Evolutionary conservation across 2,888 invertebrate species (phyloP).

Genomic region (Gymnocheta viridis): DNA sequence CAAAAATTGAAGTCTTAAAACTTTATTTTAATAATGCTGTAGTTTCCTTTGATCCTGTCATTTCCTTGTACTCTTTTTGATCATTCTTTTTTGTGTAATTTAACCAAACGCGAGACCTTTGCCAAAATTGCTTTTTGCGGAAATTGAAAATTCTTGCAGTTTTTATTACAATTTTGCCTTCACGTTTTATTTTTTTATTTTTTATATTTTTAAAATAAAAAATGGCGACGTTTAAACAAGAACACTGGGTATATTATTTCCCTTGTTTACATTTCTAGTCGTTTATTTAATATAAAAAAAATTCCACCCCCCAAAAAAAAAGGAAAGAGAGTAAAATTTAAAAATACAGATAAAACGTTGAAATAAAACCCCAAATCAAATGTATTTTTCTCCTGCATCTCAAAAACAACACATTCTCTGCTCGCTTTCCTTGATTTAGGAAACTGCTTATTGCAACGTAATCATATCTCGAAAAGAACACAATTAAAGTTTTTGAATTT

Average conservation of each 20-base stretch:
- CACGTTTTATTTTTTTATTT: conserved; percentile 28
- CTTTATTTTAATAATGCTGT: too few species aligned
- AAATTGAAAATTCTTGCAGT: conserved; percentile 68
- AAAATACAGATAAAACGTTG: conserved; percentile 12
- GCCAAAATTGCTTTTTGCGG: conserved; percentile 72
- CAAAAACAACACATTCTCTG: too few species aligned
- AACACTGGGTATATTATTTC: conserved; percentile 46
- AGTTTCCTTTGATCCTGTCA: not conserved
- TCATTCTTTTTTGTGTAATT: conserved; percentile 12
- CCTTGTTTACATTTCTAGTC: conserved; percentile 52
- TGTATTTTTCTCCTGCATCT: conserved; percentile 39
- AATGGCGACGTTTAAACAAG: conserved; percentile 55
- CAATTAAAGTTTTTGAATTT: too few species aligned
- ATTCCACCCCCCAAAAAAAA: not conserved
- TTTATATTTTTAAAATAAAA: conserved; percentile 41
- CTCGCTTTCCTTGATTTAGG: too few species aligned
- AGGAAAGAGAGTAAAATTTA: not conserved
- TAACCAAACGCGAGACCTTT: conserved; percentile 63
- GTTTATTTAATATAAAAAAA: conserved; percentile 51
- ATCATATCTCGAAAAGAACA: too few species aligned
- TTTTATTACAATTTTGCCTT: conserved; percentile 16
- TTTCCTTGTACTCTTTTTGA: not conserved
- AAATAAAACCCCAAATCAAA: conserved; percentile 46
- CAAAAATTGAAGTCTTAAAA: too few species aligned
- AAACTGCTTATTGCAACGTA: too few species aligned